Conservation (phyloP, 2,113 vertebrate genomes). For the Phrynocephalus versicolor region DNA sequence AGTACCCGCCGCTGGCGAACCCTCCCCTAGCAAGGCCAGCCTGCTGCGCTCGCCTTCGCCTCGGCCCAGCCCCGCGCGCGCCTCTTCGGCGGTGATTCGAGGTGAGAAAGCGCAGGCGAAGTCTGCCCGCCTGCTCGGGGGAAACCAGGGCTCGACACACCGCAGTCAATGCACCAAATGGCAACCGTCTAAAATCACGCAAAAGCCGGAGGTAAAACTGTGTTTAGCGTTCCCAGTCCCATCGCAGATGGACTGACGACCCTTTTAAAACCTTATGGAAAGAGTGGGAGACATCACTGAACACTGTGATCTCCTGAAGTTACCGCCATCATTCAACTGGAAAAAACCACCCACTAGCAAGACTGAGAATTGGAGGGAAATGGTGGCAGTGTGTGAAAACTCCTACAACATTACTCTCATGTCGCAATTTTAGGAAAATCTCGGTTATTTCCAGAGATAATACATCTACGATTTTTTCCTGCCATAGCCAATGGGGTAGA, state of each 20-base stretch:
- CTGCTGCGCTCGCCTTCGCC: background rate
- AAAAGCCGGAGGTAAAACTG: conserved; percentile 5
- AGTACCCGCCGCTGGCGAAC: background rate
- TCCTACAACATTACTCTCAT: background rate
- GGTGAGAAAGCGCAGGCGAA: background rate
- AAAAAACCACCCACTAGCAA: no score
- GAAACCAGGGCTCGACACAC: background rate
- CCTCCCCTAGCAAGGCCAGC: background rate
- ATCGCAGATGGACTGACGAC: background rate
- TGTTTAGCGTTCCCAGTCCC: background rate
- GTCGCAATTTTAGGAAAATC: background rate
- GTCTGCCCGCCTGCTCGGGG: background rate
- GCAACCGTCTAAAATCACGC: background rate
- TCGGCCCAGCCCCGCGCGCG: background rate
- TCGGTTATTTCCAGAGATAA: background rate
- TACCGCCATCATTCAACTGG: no score
- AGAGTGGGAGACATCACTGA: background rate
- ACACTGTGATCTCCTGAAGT: background rate
- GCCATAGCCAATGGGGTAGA: no score
- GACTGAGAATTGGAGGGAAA: no score
- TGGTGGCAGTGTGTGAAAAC: no score
- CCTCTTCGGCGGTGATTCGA: background rate
- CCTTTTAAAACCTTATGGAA: background rate
- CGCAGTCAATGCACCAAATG: background rate
- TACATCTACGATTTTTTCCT: background rate